A percentile compares a stretch with the other conserved stretches of the same genome.
Evolutionary conservation across 2,113 vertebrate genomes (phyloP).

Genomic region (Lycaon pictus): DNA sequence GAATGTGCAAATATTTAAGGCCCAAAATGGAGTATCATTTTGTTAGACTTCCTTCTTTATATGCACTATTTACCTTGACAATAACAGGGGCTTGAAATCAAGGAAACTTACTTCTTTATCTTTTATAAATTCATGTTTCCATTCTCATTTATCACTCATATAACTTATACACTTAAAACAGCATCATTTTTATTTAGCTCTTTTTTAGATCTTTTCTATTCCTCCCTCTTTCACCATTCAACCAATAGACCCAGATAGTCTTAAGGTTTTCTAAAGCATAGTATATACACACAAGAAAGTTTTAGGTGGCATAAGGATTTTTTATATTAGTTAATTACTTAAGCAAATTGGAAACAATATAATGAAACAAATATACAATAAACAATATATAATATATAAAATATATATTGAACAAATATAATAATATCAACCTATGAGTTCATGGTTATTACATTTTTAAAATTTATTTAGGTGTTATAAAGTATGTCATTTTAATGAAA

Average conservation of each 20-base stretch:
- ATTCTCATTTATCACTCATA: conserved; percentile 15
- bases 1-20: background rate
- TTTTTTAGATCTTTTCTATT: background rate
- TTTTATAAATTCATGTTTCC: conserved; percentile 2
- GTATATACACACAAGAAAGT: background rate
- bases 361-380: conserved; percentile 13
- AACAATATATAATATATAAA: background rate
- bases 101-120: conserved; percentile 52
- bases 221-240: background rate
- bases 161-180: background rate
- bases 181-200: conserved; percentile 8
- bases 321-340: background rate
- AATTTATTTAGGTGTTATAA: conserved; percentile 33
- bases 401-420: background rate
- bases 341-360: background rate
- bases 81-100: background rate
- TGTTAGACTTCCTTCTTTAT: conserved; percentile 21
- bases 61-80: background rate
- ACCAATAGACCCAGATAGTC: background rate
- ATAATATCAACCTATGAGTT: conserved; percentile 22
- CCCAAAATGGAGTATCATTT: background rate
- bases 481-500: conserved; percentile 24
- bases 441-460: background rate
- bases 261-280: background rate
- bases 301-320: background rate